phyloP scores from a whole-genome alignment of 2,113 vertebrate genomes.

The Protobothrops mucrosquamatus region DNA sequence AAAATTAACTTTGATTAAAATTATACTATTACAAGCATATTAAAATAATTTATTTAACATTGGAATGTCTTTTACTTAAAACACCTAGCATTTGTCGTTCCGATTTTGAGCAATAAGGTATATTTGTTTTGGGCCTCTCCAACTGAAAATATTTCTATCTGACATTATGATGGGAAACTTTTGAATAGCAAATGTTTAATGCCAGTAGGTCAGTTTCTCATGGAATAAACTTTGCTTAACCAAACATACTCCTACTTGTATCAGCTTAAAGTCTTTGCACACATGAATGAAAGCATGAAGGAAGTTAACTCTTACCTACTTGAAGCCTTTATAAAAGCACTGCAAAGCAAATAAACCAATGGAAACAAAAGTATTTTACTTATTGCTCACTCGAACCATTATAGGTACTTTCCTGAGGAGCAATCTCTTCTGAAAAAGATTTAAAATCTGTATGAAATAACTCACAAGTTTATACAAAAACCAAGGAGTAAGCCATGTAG shows the following conservation, averaged over 20 bases:
- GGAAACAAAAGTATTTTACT: not conserved
- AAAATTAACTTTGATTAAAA: not conserved
- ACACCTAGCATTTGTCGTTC: not conserved
- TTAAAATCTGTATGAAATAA: not conserved
- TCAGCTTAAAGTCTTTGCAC: conserved; percentile 27
- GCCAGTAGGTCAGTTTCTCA: conserved; percentile 32
- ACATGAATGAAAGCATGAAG: conserved; percentile 16
- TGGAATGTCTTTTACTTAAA: conserved; percentile 32
- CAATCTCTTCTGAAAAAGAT: not conserved
- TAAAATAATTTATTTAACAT: not conserved
- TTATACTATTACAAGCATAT: not conserved
- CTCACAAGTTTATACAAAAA: conserved; percentile 4
- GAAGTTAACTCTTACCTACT: conserved; percentile 32
- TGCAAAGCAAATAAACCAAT: conserved; percentile 21
- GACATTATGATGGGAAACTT: conserved; percentile 22
- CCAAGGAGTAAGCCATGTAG: not conserved
- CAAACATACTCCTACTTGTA: conserved; percentile 22
- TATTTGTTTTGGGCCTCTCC: conserved; percentile 24
- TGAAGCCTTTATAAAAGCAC: not conserved
- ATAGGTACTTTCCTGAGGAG: not conserved
- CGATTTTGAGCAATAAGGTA: conserved; percentile 19
- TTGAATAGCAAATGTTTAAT: conserved; percentile 29
- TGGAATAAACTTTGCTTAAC: conserved; percentile 49
- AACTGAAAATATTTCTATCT: conserved; percentile 29
- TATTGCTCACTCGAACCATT: not conserved